phyloP scores from a whole-genome alignment of 1,140 invertebrate genomes.

The Lanistes nyassanus region DNA sequence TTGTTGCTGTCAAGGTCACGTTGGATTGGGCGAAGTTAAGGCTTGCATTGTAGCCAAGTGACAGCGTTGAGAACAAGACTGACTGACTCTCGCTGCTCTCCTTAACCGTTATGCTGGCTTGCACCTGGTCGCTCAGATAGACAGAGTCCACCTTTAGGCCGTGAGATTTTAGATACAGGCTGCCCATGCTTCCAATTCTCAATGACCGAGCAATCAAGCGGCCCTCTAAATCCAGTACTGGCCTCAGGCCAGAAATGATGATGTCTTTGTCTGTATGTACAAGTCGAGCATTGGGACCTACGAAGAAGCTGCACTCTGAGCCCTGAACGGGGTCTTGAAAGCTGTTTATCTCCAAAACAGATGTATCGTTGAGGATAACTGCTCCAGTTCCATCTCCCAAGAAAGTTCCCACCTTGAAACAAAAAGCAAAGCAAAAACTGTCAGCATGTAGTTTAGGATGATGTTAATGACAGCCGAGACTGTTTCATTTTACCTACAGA shows the following conservation, averaged over 20 bases:
- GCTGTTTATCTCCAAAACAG: slow-evolving; percentile 1
- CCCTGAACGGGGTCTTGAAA: slow-evolving; percentile 10
- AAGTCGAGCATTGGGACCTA: slow-evolving; percentile 15
- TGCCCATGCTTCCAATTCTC: slow-evolving; percentile 10
- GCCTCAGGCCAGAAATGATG: slow-evolving; percentile 21
- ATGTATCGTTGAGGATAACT: slow-evolving; percentile 1
- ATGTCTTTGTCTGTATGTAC: slow-evolving; percentile 17
- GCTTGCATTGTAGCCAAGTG: slow-evolving; percentile 38
- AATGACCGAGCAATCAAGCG: background rate
- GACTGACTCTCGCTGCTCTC: slow-evolving; percentile 2
- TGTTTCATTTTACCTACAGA: too few species aligned
- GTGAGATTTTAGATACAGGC: slow-evolving; percentile 9
- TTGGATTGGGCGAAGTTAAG: slow-evolving; percentile 38
- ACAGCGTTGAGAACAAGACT: slow-evolving; percentile 24
- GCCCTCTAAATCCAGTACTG: slow-evolving; percentile 11
- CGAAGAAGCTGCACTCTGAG: slow-evolving; percentile 20
- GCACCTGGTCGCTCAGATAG: background rate
- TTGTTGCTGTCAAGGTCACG: slow-evolving; percentile 31
- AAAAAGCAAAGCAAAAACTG: background rate
- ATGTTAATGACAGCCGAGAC: too few species aligned
- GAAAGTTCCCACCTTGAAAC: slow-evolving; percentile 4
- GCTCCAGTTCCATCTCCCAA: slow-evolving; percentile 13
- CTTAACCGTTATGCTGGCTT: background rate
- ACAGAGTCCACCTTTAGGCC: background rate
- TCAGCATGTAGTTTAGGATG: too few species aligned